Evolutionary conservation across 92 coral and sea anemone species (phyloP), one percentile per base, ranked within the genome.

Genomic region (Paragorgia papillata): DNA sequence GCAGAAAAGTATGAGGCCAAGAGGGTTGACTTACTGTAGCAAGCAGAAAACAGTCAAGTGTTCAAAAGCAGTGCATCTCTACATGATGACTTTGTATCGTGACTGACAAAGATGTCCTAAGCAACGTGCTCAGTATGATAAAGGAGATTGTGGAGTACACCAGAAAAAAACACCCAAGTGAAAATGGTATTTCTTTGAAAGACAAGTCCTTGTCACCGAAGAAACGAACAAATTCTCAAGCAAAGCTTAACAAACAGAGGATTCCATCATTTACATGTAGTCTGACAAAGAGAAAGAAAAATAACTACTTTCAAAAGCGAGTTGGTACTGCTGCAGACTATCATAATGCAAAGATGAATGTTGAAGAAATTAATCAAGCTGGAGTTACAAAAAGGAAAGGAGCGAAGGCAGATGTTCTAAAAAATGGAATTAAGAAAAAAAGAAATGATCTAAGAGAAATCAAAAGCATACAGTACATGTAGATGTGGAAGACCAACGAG

Each of bases 121-220:
- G n/a, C 7, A 41, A 46, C 46, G 44, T 57, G 0, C 58, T 67
- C 8, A 22, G 20, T 7, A 67, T 32, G 75, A 43, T 67, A 33
- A 67, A 29, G 29, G 37, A 48, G 0, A 32, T 43, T 3, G 24
- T 67, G 22, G 25, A 20, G 9, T 67, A 67, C 26, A 32, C 75
- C n/a, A 67, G 75, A 28, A 43, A 43, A 15, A 48, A 67, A 9
- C 75, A 24, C 48, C 74, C 74, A 40, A 46, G 24, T 5, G 57
- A 46, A 24, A 67, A 67, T 32, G 58, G 75, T 22, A 43, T 43
- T 7, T 8, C 58, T 7, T 28, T 67, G 22, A 67, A 67, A 67
- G 75, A 67, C 20, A 67, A 67, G 17, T 25, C 57, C 40, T 25
- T 67, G 34, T 67, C 75, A 48, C 75, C 75, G 30, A 67, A 48